Conservation (phyloP, 2,113 vertebrate species). For the Chamaetylas fuelleborni region DNA sequence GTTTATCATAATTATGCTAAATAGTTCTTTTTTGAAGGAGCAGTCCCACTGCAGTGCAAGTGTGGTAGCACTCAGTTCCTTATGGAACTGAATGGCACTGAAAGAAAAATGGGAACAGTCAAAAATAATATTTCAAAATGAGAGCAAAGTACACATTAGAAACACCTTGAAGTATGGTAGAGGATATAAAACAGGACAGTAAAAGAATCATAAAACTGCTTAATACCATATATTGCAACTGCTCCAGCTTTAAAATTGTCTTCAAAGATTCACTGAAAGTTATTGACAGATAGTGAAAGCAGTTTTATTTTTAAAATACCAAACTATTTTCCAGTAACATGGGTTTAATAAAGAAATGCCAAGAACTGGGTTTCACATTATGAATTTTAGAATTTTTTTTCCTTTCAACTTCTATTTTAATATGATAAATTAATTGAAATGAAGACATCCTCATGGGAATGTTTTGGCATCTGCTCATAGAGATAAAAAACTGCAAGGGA, state of each 20-base stretch:
- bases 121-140: conserved; percentile 63
- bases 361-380: background rate
- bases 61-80: background rate
- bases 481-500: background rate
- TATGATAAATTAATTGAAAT: background rate
- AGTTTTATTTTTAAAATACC: conserved; percentile 29
- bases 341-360: background rate
- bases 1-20: conserved; percentile 40
- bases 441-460: background rate
- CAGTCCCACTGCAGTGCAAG: conserved; percentile 11
- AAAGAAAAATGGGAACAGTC: conserved; percentile 56
- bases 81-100: background rate
- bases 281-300: background rate
- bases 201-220: background rate
- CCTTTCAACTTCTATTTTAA: background rate
- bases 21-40: background rate
- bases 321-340: background rate
- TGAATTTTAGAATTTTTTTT: background rate
- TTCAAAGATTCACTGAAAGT: conserved; percentile 2
- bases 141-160: conserved; percentile 46
- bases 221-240: background rate
- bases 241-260: background rate
- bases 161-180: conserved; percentile 39
- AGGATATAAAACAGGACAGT: conserved; percentile 52
- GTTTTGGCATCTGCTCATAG: background rate